Base-by-base conservation (phyloP, 2,888 invertebrate species). In the Yponomeuta evonymella region DNA sequence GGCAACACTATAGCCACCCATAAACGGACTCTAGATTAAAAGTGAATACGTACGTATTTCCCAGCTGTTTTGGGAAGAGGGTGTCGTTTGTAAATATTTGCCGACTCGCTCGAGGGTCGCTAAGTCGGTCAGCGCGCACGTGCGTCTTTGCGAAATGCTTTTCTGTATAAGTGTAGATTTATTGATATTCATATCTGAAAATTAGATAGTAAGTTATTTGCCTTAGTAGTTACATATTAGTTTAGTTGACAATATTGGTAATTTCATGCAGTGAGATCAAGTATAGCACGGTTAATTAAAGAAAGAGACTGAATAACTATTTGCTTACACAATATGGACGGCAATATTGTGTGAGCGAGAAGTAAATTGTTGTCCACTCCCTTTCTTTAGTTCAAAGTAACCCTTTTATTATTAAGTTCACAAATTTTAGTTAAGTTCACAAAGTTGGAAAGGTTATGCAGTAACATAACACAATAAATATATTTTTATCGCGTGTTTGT, bases 1-100 rank as follows among this genome's bases (percentile, higher is more conserved):
- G 92, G 91, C 80, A 79, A 72, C 83, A 83, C 72, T 90, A 88
- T 73, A 79, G 78, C 10, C 85, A 86, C 75, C 81, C 84, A 12
- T 86, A 81, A 71, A 68, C 71, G 10, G 12, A 48, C n/a, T 51
- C 11, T 15, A 69, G 12, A 51, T 70, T 36, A 36, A 70, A 43
- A 33, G 36, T 63, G 62, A 70, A 58, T 69, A 43, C 43, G 43
- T 43, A 8, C 43, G 9, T 23, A 11, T 33, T n/a, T 68, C 8
- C 48, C 51, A 58, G 51, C 51, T 58, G 51, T 58, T 58, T 12
- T 58, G 51, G 15, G 15, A 58, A 58, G 51, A 58, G 51, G 51
- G 51, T 58, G 51, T 23, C 48, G n/a, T 51, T 69, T 69, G 69
- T 69, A 69, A 69, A 69, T 69, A 69, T 69, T 69, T 69, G 69